phyloP scores from a whole-genome alignment of 2,113 vertebrate species.

The Panthera uncia region DNA sequence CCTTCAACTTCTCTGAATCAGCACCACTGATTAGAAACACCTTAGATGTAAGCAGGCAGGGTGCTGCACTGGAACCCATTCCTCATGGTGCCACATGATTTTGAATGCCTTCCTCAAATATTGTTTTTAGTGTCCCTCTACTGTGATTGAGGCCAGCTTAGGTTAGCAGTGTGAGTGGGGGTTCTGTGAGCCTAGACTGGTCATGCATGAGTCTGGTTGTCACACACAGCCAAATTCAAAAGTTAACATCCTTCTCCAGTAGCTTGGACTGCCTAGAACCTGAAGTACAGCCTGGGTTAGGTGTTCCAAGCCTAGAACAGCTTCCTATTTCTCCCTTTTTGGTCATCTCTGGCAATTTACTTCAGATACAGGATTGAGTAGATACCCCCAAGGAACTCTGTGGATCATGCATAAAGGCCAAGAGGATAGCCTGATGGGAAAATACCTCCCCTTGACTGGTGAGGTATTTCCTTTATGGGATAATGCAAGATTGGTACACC shows the following conservation, averaged over 20 bases:
- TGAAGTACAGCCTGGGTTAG: background rate
- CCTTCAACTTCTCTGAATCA: background rate
- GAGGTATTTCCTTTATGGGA: background rate
- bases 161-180: background rate
- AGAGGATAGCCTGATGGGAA: background rate
- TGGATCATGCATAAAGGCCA: background rate
- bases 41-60: background rate
- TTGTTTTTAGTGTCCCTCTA: background rate
- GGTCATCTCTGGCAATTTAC: background rate
- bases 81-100: background rate
- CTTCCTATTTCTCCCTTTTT: background rate
- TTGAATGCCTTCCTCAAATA: background rate
- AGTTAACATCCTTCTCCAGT: background rate
- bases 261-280: background rate
- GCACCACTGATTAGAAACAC: background rate
- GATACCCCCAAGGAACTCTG: background rate
- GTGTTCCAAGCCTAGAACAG: background rate
- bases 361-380: background rate
- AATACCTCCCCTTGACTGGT: background rate
- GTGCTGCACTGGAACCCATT: background rate
- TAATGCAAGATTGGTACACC: background rate
- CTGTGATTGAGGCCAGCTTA: background rate
- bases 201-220: background rate
- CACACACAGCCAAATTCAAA: background rate
- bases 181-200: background rate